Percentiles rank a stretch among this genome's conserved stretches.
These are phyloP conservation scores for Helarctos malayanus DNA, from an alignment of 2,797 vertebrate genomes.

Conservation along the genomic window DNA sequence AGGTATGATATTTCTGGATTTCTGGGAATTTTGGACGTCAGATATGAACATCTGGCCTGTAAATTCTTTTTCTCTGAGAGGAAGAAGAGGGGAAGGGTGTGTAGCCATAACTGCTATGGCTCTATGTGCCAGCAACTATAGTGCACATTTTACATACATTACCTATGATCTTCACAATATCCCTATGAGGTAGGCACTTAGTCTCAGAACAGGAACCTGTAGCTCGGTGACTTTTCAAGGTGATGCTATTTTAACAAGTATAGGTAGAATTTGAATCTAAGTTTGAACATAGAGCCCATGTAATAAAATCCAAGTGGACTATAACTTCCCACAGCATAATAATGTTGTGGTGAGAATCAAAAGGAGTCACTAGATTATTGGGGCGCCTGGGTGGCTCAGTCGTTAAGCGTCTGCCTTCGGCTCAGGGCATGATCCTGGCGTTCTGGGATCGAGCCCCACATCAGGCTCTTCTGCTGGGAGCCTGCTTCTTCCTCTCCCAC, in stretches of 20 bases:
- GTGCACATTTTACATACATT: not conserved
- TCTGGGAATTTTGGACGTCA: not conserved
- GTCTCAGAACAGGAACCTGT: conserved; percentile 40
- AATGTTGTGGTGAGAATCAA: not conserved
- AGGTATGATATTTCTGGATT: not conserved
- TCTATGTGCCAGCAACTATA: not conserved
- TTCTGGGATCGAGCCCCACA: no score
- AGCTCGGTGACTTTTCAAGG: not conserved
- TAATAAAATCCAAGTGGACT: conserved; percentile 1
- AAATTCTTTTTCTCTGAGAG: conserved; percentile 41
- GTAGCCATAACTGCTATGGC: not conserved
- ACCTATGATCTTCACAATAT: not conserved
- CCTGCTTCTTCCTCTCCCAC: no score
- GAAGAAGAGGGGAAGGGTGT: not conserved
- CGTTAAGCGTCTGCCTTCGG: no score
- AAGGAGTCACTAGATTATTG: not conserved
- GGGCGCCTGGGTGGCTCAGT: no score
- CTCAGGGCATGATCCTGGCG: no score
- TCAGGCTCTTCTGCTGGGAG: no score
- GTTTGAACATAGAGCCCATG: not conserved
- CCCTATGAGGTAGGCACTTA: not conserved
- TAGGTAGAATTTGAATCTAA: not conserved
- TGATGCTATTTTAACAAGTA: conserved; percentile 1
- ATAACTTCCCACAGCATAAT: not conserved
- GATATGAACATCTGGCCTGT: not conserved